phyloP scores from a whole-genome alignment of 2,113 vertebrate species.

The Calypte anna region DNA sequence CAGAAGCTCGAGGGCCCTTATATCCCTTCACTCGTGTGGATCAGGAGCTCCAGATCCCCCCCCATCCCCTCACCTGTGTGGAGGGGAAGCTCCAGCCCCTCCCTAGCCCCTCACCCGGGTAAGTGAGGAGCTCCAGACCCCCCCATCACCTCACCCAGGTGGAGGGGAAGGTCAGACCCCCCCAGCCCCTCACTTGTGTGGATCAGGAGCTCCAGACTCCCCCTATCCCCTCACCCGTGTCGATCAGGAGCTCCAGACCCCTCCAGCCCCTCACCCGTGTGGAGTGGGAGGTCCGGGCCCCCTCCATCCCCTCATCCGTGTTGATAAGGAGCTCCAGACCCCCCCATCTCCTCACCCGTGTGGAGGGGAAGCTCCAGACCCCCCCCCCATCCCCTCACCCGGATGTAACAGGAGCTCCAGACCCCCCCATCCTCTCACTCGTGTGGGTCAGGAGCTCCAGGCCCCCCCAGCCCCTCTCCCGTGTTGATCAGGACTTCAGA shows the following conservation, averaged over 20 bases:
- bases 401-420: conserved; percentile 66
- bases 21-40: not conserved
- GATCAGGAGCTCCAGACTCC: too few relatives aligned
- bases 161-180: too few relatives aligned
- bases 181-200: too few relatives aligned
- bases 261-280: too few relatives aligned
- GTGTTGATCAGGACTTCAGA: too few relatives aligned
- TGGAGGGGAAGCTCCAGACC: not conserved
- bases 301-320: not conserved
- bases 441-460: not conserved
- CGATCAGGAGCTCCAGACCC: too few relatives aligned
- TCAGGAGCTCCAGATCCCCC: too few relatives aligned
- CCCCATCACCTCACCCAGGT: conserved; percentile 35
- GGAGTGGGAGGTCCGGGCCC: too few relatives aligned
- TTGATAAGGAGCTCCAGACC: too few relatives aligned
- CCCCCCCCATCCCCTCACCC: conserved; percentile 60
- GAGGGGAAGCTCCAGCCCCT: not conserved
- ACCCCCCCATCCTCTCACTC: conserved; percentile 64
- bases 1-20: too few relatives aligned
- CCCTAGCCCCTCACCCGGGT: conserved; percentile 63
- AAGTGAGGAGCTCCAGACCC: conserved; percentile 68
- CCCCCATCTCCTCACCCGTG: not conserved
- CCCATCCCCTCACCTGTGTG: not conserved
- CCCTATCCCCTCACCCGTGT: not conserved
- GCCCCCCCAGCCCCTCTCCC: too few relatives aligned